Conservation (phyloP, 2,888 invertebrate species). For the Germaria angustata region DNA sequence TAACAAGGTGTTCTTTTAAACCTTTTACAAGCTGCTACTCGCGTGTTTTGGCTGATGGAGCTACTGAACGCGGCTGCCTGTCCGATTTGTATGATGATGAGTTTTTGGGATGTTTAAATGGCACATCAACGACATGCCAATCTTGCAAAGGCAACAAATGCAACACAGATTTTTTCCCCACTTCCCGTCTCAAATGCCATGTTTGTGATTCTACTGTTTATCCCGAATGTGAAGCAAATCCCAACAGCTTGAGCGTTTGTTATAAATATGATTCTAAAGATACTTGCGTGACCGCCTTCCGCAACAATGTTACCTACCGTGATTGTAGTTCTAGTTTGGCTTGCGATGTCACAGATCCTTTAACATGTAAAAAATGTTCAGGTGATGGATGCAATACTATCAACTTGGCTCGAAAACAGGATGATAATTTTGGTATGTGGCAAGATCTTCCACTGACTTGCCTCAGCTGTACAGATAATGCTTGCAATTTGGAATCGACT, state of each 20-base stretch:
- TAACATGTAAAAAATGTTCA: conserved; percentile 71
- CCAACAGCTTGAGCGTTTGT: conserved; percentile 72
- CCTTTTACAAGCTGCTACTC: conserved; percentile 75
- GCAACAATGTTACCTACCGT: conserved; percentile 71
- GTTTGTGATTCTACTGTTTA: conserved; percentile 73
- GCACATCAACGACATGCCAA: conserved; percentile 71
- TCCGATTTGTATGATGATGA: conserved; percentile 74
- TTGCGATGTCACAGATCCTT: conserved; percentile 71
- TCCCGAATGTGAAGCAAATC: conserved; percentile 69
- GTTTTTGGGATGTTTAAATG: conserved; percentile 73
- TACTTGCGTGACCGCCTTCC: conserved; percentile 73
- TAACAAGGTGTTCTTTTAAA: conserved; percentile 67
- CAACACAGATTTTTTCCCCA: conserved; percentile 72
- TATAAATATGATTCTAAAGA: conserved; percentile 71
- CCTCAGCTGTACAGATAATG: conserved; percentile 70
- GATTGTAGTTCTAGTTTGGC: conserved; percentile 72
- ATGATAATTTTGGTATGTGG: conserved; percentile 77
- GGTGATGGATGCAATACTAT: conserved; percentile 73
- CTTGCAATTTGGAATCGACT: conserved; percentile 65
- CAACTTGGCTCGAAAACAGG: conserved; percentile 70
- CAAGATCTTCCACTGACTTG: conserved; percentile 77
- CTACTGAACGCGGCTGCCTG: conserved; percentile 76
- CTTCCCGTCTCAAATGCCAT: conserved; percentile 72
- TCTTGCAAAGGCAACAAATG: conserved; percentile 72
- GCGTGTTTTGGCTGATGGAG: conserved; percentile 73